A percentile compares a stretch with the other conserved stretches of the same genome.
Conservation (phyloP, 2,888 invertebrate genomes). For the Podotricha telesiphe region DNA sequence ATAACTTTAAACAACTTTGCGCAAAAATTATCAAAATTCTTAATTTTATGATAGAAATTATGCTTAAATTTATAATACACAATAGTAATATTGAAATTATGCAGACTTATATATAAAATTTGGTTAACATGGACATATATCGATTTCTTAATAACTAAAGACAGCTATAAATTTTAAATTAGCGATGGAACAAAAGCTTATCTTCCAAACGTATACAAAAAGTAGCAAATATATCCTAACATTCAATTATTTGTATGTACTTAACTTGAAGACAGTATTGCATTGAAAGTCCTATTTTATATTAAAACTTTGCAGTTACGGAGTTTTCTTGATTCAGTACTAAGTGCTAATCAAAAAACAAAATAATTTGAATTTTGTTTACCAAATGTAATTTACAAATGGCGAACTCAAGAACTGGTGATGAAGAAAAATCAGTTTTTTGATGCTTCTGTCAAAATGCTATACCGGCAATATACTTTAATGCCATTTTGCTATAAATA, state of each 20-base stretch:
- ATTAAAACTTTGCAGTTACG: too few species aligned
- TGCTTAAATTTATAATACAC: not conserved
- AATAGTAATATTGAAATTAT: slow-evolving; percentile 12
- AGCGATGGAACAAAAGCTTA: not conserved
- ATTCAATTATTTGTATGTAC: not conserved
- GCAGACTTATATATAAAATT: slow-evolving; percentile 15
- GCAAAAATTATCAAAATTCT: slow-evolving; percentile 22
- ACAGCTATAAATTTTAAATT: not conserved
- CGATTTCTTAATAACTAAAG: slow-evolving; percentile 8
- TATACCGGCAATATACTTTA: not conserved
- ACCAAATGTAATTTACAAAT: too few species aligned
- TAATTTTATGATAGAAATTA: slow-evolving; percentile 17
- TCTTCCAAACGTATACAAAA: not conserved
- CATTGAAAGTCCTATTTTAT: not conserved
- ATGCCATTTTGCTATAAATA: not conserved
- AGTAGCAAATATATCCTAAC: not conserved
- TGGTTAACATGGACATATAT: slow-evolving; percentile 22
- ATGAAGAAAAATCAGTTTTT: too few species aligned
- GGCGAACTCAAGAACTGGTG: too few species aligned
- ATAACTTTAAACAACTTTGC: slow-evolving; percentile 16
- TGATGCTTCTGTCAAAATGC: too few species aligned
- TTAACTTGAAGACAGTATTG: not conserved
- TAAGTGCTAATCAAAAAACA: too few species aligned
- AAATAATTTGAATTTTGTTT: too few species aligned
- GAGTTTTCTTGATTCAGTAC: too few species aligned